A percentile compares a stretch with the other conserved stretches of the same genome.
Evolutionary conservation across 1,140 invertebrate species (phyloP).

Genomic region (Cheumatopsyche charites): DNA sequence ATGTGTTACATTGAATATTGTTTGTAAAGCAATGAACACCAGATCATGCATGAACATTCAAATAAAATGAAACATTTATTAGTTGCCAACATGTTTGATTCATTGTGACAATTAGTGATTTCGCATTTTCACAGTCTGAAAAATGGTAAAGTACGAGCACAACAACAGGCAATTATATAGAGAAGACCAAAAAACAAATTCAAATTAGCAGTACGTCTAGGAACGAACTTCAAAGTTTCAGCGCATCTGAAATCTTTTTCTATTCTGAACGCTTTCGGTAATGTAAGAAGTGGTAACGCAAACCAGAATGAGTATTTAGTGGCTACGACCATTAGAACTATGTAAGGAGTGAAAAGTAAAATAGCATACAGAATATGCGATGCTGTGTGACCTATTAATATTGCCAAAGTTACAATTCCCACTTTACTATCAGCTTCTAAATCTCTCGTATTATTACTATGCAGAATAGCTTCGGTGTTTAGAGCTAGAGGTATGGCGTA

Average conservation of each 20-base stretch:
- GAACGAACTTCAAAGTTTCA: constrained; percentile 79
- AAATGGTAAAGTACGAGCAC: constrained; percentile 65
- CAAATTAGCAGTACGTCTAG: constrained; percentile 85
- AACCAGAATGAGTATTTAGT: constrained; percentile 87
- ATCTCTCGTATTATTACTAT: constrained; percentile 94
- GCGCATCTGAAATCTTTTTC: constrained; percentile 86
- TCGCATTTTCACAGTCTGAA: constrained; percentile 9
- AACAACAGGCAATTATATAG: constrained; percentile 80
- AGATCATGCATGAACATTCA: too few relatives aligned
- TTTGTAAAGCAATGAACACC: too few relatives aligned
- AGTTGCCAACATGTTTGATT: too few relatives aligned
- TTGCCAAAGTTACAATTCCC: constrained; percentile 91
- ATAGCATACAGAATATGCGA: constrained; percentile 91
- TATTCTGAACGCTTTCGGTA: constrained; percentile 86
- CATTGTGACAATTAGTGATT: too few relatives aligned
- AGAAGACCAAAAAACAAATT: constrained; percentile 91
- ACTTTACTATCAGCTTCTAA: constrained; percentile 82
- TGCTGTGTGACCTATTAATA: constrained; percentile 87
- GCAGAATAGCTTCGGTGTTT: constrained; percentile 93
- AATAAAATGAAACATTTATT: too few relatives aligned
- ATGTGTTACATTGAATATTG: too few relatives aligned
- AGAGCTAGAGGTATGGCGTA: constrained; percentile 93
- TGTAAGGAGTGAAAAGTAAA: constrained; percentile 90
- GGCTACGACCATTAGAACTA: constrained; percentile 83
- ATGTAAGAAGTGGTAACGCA: constrained; percentile 83